Evolutionary conservation across 2,113 vertebrate genomes (phyloP).

Genomic region (Petaurus breviceps): DNA sequence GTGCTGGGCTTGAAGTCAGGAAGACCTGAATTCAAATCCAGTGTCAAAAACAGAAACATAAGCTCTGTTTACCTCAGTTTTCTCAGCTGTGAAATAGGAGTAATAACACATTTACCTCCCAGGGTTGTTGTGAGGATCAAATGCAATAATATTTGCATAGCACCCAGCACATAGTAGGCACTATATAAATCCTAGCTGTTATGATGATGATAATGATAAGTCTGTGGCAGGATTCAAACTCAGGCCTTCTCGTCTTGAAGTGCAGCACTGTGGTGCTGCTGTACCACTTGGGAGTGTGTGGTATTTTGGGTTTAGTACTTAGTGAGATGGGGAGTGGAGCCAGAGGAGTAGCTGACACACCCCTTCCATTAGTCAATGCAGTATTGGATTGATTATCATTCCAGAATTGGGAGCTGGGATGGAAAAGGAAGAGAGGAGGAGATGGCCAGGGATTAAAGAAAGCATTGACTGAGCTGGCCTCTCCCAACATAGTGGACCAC

Average conservation of each 20-base stretch:
- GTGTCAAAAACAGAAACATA: not conserved
- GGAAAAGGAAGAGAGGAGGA: not conserved
- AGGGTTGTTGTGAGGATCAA: not conserved
- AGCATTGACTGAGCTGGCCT: not conserved
- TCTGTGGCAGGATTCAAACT: not conserved
- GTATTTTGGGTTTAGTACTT: not conserved
- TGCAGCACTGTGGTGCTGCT: not conserved
- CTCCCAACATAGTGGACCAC: not conserved
- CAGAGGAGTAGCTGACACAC: not conserved
- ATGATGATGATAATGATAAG: not conserved
- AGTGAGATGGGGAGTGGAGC: not conserved
- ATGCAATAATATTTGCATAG: not conserved
- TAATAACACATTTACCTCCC: not conserved
- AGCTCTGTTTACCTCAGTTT: not conserved
- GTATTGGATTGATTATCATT: not conserved
- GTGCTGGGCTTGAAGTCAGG: not conserved
- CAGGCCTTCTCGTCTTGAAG: not conserved
- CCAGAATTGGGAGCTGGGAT: not conserved
- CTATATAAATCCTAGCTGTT: not conserved
- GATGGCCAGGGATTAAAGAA: not conserved
- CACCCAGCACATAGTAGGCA: not conserved
- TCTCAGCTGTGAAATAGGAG: not conserved
- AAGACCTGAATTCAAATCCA: not conserved
- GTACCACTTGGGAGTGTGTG: not conserved
- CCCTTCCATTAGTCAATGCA: not conserved